Evolutionary conservation across 1,140 invertebrate genomes (phyloP), one percentile per base, ranked within the genome.

Genomic region (Bombus affinis): DNA sequence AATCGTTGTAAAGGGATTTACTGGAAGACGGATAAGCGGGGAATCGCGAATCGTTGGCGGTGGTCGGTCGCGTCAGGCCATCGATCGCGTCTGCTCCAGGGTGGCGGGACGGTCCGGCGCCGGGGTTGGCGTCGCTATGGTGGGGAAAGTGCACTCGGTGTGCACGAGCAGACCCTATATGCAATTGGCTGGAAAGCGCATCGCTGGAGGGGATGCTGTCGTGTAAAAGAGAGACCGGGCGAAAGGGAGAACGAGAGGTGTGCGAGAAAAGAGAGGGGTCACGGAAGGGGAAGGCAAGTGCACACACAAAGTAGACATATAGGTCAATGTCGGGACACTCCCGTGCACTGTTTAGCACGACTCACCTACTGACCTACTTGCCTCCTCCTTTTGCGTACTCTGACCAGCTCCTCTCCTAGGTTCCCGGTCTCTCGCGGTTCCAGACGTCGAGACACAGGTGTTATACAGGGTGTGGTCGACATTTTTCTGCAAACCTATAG

Each of bases 281-380:
- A 78, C 78, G 59, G 78, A 71, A 85, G 86, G 78, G 85, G 76
- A 71, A 75, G 83, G 83, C 82, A 81, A 81, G 81, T 86, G 86
- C 80, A 91, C 78, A 89, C 76, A 89, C 87, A 85, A 88, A 86
- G 89, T 87, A 89, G 90, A 91, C 90, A 92, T 92, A 92, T 92
- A 84, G 92, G 92, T 92, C 92, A 92, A 92, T 92, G 92, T 92
- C 91, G 86, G 90, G 91, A 91, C 88, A 89, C 88, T 89, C 86
- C 90, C 85, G 86, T 88, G 84, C 86, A 86, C 88, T 91, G 91
- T 91, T 91, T 89, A 92, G 91, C 88, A 87, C 90, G 91, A 88
- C 82, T 90, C 90, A 92, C 92, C 92, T 91, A 92, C 86, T 92
- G 86, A 92, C 91, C 91, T 57, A 92, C 85, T 92, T 92, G 80